Evolutionary conservation across 1,140 invertebrate genomes (phyloP), one percentile per base, ranked within the genome.

Genomic region (Tetramorium parvispinum): DNA sequence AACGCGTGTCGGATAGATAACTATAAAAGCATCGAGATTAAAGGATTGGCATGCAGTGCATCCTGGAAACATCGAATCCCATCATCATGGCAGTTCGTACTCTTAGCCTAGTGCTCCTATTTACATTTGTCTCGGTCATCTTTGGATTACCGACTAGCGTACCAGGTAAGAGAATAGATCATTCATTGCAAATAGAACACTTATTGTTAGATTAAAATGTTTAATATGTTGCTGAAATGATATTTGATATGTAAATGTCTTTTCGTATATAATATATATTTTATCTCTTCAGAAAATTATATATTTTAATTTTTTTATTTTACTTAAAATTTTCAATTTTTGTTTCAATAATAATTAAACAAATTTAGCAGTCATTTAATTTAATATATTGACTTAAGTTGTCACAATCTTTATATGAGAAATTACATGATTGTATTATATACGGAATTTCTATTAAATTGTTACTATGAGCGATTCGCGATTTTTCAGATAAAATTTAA

Each of bases 11-110:
- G 90, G 88, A 92, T 91, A 91, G 87, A 88, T 91, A 88, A 68
- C 92, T 94, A 94, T 94, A 94, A 94, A 94, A 94, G 93, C 92
- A 85, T 89, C 66, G 88, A 92, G 89, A 91, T 93, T 90, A 92
- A 92, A 92, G 87, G 73, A 88, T 88, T 66, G 16, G 49, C 75
- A 87, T 85, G 82, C 91, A 93, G 92, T 92, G 46, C 61, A 82
- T 83, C 79, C 65, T 66, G 43, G 49, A 76, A 65, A 76, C 63
- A 46, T 37, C 46, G 6, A 88, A 87, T 59, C 71, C 55, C 65
- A 61, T 59, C 68, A 79, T 43, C 43, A 87, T 87, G 87, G 53
- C 75, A 66, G 82, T 87, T 68, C 73, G 61, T 75, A 77, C 86
- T 88, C 71, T 92, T 16, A 70, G 75, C 70, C 32, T 89, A 79